Conservation (phyloP, 1,140 invertebrate genomes). For the Bursaphelenchus mucronatus region DNA sequence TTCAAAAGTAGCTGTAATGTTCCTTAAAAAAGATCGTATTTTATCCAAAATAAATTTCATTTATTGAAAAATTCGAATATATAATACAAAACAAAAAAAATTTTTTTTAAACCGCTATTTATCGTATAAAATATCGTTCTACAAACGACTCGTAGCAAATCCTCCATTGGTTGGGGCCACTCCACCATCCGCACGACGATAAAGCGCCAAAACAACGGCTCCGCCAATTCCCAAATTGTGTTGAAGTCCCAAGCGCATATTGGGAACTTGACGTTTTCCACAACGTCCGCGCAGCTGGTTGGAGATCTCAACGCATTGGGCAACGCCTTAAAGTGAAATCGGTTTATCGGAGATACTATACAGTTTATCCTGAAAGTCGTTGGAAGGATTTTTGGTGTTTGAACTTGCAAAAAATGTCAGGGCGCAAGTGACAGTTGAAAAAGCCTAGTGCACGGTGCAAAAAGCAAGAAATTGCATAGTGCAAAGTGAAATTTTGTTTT, state of each 20-base stretch:
- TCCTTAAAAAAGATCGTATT: too few species aligned
- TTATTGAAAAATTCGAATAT: neutral
- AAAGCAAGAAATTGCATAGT: too few species aligned
- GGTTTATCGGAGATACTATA: neutral
- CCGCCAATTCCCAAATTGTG: slow-evolving; percentile 93
- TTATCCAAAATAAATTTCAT: neutral
- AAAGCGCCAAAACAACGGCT: slow-evolving; percentile 83
- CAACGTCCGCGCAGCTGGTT: slow-evolving; percentile 84
- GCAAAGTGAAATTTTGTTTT: too few species aligned
- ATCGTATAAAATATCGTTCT: neutral
- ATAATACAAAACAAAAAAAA: neutral
- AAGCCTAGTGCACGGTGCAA: too few species aligned
- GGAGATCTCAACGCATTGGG: slow-evolving; percentile 87
- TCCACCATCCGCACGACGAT: slow-evolving; percentile 75
- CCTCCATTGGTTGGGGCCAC: neutral
- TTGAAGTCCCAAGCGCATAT: slow-evolving; percentile 78
- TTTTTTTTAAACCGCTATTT: neutral
- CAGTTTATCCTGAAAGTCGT: too few species aligned
- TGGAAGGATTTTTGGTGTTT: too few species aligned
- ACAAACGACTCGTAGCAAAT: neutral
- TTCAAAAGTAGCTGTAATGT: too few species aligned
- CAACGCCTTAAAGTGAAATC: slow-evolving; percentile 67
- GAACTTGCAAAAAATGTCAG: too few species aligned
- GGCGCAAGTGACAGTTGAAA: too few species aligned
- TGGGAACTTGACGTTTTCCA: slow-evolving; percentile 79